Base-by-base conservation (phyloP, 2,797 vertebrate species). In the Chiloscyllium punctatum region DNA sequence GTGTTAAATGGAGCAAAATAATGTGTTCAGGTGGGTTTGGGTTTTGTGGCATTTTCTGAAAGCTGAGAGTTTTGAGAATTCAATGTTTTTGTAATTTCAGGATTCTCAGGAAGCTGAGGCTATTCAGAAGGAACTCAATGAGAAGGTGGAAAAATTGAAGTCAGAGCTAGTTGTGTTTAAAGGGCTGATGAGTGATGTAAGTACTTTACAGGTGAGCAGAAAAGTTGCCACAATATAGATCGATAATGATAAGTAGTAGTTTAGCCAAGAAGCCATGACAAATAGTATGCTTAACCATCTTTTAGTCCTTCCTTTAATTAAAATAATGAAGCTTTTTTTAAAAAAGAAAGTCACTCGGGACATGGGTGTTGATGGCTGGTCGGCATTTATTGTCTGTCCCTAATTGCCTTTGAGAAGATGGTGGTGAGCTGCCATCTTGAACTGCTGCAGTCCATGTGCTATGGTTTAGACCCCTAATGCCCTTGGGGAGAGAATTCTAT, bases 141-240 rank as follows among this genome's bases (percentile, higher is more conserved):
- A 99, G 97, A 99, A 99, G 97, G 98, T 99, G 18, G 98, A 99
- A 97, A 97, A 98, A 96, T 98, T 99, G 96, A 99, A 99, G 97
- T 98, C 99, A 0, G 99, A 99, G 96, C 98, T 99, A 13, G 99
- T 99, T 96, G 99, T 99, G 96, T 99, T 99, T 97, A 99, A 99
- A 97, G 99, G 99, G 96, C 98, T 99, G 96, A 99, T 99, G 98
- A 99, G 98, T 96, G 99, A 99, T 53, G 99, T 99, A 97, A 99
- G 99, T 99, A 96, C 96, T 6, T 68, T 0, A 77, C 48, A 95
- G 94, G 94, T 95, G 94, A 95, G 94, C 94, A 57, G 2, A 53
- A 51, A 16, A 33, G 37, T 37, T 33, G 71, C 13, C n/a, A 13
- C 2, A 15, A 15, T 94, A 53, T 7, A 95, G 27, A 37, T 72